These are phyloP conservation scores for Montipora cactus DNA, from an alignment of 64 coral and sea anemone species.

Conservation along the genomic window DNA sequence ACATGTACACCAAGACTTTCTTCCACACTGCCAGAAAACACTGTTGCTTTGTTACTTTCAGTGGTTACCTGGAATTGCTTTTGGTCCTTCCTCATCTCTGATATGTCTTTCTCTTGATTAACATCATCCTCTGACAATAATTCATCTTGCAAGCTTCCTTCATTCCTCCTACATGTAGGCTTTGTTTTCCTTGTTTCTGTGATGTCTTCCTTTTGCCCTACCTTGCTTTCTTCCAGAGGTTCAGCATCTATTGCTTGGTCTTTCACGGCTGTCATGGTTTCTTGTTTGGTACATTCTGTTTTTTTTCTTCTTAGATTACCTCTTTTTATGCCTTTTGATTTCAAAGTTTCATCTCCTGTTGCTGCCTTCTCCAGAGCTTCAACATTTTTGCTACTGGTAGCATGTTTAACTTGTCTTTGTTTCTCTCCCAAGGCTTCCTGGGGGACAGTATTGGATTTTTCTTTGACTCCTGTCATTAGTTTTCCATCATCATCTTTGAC, in stretches of 20 bases:
- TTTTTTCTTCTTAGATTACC: background rate
- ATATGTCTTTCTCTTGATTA: background rate
- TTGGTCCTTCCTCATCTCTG: background rate
- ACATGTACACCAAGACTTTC: background rate
- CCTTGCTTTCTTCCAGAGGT: background rate
- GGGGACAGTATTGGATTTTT: background rate
- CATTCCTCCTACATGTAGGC: background rate
- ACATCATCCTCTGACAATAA: background rate
- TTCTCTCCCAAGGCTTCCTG: background rate
- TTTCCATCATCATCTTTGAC: background rate
- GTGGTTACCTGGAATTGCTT: background rate
- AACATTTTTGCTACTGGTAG: background rate
- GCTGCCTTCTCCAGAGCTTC: background rate
- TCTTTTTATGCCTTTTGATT: conserved; percentile 11
- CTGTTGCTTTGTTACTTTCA: background rate
- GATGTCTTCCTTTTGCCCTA: background rate
- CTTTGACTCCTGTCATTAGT: background rate
- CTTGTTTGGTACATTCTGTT: background rate
- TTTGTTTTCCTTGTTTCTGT: conserved; percentile 19
- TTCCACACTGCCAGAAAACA: background rate
- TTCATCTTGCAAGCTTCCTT: background rate
- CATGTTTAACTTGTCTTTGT: background rate
- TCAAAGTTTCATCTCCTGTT: background rate
- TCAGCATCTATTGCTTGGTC: background rate
- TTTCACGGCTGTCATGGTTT: background rate